These are phyloP conservation scores for Cantharis rustica DNA, from an alignment of 2,888 invertebrate genomes.

Conservation along the genomic window DNA sequence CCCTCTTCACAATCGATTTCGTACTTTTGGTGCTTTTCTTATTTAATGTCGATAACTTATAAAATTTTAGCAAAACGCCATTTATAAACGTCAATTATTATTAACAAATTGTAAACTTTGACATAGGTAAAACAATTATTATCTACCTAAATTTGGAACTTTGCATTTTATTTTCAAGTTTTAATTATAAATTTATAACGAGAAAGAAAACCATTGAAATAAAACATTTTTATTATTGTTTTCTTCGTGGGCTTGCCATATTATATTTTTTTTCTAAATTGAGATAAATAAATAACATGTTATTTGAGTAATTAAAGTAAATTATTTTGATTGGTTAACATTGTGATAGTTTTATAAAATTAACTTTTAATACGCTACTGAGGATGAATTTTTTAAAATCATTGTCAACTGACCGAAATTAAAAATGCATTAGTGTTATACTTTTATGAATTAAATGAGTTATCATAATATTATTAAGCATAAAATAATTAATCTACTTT, in stretches of 20 bases:
- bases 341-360: background rate
- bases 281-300: background rate
- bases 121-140: background rate
- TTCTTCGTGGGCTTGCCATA: background rate
- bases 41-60: too few species aligned
- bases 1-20: background rate
- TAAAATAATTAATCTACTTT: background rate
- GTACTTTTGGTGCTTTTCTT: background rate
- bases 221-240: background rate
- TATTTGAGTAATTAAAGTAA: background rate
- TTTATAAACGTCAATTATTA: background rate
- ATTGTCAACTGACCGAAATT: background rate
- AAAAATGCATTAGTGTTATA: background rate
- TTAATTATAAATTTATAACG: background rate
- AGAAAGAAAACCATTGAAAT: background rate
- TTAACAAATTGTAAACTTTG: background rate
- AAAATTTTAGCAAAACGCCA: too few species aligned
- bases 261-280: background rate
- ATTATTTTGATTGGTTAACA: background rate
- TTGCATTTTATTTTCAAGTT: background rate
- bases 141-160: background rate
- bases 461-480: background rate
- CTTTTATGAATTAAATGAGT: background rate
- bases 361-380: background rate
- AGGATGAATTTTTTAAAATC: background rate